These are phyloP conservation scores for Clitarchus hookeri DNA, from an alignment of 2,888 invertebrate species.

Conservation along the genomic window DNA sequence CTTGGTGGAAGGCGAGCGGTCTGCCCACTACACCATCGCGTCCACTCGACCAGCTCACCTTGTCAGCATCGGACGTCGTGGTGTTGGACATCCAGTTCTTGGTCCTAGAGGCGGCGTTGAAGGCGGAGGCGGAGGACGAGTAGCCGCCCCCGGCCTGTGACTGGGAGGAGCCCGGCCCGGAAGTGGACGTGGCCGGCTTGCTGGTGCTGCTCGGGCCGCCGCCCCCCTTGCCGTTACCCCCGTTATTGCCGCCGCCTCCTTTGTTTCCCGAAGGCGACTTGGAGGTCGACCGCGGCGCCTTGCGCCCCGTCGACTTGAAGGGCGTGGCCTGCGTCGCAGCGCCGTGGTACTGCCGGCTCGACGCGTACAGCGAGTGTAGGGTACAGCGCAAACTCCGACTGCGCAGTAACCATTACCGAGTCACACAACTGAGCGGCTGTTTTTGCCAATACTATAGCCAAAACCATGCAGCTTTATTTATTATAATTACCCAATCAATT, in stretches of 20 bases:
- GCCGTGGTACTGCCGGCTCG: background rate
- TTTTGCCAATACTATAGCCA: no score
- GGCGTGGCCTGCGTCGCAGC: background rate
- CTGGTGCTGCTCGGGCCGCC: conserved; percentile 10
- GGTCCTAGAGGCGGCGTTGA: background rate
- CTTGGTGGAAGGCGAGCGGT: background rate
- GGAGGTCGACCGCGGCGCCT: background rate
- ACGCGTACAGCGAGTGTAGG: no score
- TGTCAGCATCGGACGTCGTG: background rate
- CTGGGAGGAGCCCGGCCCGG: background rate
- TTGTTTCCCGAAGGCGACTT: background rate
- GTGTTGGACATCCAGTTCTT: background rate
- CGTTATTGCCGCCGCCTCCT: background rate
- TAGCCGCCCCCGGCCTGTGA: background rate
- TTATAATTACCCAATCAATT: no score
- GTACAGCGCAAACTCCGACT: no score
- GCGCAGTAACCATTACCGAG: no score
- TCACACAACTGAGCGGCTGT: no score
- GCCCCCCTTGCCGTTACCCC: no score
- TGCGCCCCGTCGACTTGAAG: background rate
- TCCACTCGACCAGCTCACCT: background rate
- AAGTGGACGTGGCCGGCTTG: background rate
- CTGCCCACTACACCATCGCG: background rate
- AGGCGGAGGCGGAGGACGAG: background rate
- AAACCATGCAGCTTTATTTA: no score